A percentile compares a stretch with the other conserved stretches of the same genome.
Conservation (phyloP, 2,797 vertebrate genomes). For the Chiloscyllium punctatum region DNA sequence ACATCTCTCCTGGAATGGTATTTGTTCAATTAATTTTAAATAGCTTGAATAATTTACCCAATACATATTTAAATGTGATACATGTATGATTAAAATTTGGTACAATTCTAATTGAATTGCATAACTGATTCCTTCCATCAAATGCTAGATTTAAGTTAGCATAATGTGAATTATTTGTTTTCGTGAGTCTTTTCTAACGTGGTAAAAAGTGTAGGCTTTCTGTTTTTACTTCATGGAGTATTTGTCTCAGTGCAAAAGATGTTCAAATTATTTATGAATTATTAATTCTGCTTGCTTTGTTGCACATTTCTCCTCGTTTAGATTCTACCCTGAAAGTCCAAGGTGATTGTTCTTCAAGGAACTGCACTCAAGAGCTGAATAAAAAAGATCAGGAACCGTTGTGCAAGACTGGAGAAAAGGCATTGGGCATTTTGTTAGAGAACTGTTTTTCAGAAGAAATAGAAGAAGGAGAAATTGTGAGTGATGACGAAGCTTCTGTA, state of each 20-base stretch:
- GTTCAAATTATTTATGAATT: constrained; percentile 19
- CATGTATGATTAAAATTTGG: background rate
- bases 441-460: constrained; percentile 65
- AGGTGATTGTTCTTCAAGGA: constrained; percentile 26
- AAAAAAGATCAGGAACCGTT: constrained; percentile 86
- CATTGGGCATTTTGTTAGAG: constrained; percentile 48
- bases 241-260: background rate
- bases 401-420: constrained; percentile 51
- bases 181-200: background rate
- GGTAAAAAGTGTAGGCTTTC: background rate
- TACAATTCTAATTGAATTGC: constrained; percentile 36
- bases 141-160: background rate
- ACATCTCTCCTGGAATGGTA: background rate
- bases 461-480: constrained; percentile 90
- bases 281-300: background rate
- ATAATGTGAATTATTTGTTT: background rate
- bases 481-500: constrained; percentile 65
- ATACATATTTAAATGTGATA: background rate
- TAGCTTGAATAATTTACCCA: background rate
- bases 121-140: background rate
- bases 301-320: constrained; percentile 43
- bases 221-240: background rate
- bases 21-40: background rate
- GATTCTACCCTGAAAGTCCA: constrained; percentile 50
- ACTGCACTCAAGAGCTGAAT: constrained; percentile 59